Conservation (phyloP, 2,888 invertebrate species). For the Noctua fimbriata region DNA sequence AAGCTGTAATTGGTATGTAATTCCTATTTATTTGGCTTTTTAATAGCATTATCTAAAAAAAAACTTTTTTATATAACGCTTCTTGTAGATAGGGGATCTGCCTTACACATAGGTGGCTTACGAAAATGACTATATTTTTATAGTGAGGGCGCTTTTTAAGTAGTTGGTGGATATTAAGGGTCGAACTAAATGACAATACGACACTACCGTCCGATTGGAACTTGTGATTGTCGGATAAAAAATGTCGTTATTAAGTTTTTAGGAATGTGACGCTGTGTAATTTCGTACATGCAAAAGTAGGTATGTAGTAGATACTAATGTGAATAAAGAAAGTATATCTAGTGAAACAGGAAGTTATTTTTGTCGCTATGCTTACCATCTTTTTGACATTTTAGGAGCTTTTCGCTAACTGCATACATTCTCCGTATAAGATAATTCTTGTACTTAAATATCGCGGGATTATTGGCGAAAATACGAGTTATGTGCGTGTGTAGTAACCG, state of each 20-base stretch:
- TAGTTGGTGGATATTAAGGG: neutral
- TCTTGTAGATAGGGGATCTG: constrained; percentile 9
- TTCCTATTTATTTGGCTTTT: neutral
- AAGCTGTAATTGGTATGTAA: neutral
- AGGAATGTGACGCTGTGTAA: neutral
- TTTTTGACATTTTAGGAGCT: neutral
- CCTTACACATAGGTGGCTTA: constrained; percentile 21
- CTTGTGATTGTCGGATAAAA: constrained; percentile 6
- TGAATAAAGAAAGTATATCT: neutral
- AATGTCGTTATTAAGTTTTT: neutral
- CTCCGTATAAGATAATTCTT: neutral
- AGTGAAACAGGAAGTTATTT: neutral
- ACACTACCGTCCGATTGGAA: constrained; percentile 41
- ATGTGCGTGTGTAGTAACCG: neutral
- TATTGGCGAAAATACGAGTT: neutral
- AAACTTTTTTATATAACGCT: neutral
- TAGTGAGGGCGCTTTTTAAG: constrained; percentile 10
- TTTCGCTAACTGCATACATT: neutral
- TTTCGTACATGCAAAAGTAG: neutral
- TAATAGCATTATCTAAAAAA: neutral
- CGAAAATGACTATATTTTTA: constrained; percentile 3
- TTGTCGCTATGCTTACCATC: neutral
- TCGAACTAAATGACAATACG: constrained; percentile 48
- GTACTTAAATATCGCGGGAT: neutral
- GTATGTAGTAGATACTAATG: neutral